Conservation (phyloP, 2,888 invertebrate genomes). For the Conops quadrifasciatus region DNA sequence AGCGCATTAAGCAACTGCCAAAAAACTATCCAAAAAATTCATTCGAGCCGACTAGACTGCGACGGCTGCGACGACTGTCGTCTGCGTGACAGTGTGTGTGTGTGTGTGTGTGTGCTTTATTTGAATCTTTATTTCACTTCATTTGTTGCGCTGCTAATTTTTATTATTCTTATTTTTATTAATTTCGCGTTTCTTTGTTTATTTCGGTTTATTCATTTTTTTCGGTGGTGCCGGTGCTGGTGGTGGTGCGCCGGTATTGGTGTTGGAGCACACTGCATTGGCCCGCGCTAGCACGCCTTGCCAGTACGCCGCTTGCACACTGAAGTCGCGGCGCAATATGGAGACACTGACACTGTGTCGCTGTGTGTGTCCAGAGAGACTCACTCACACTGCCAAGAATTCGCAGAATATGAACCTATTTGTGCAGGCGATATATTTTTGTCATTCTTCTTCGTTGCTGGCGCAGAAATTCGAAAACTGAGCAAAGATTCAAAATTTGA, state of each 20-base stretch:
- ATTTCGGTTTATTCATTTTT: conserved; percentile 23
- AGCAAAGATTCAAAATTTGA: neutral
- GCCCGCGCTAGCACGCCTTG: conserved; percentile 12
- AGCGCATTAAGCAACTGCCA: conserved; percentile 57
- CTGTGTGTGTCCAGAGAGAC: conserved; percentile 13
- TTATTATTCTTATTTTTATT: conserved; percentile 21
- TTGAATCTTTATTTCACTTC: conserved; percentile 10
- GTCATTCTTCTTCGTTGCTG: neutral
- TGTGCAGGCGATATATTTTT: conserved; percentile 11
- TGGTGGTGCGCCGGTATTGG: conserved; percentile 12
- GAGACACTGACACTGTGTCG: conserved; percentile 10
- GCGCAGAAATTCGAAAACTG: neutral
- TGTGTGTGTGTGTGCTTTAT: conserved; percentile 26
- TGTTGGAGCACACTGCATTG: conserved; percentile 31
- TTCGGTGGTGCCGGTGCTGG: neutral
- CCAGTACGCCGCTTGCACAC: conserved; percentile 9
- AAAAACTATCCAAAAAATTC: conserved; percentile 55
- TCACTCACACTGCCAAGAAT: conserved; percentile 2
- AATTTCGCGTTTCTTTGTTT: conserved; percentile 24
- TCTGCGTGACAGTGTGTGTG: conserved; percentile 40
- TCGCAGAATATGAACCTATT: neutral
- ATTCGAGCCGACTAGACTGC: conserved; percentile 46
- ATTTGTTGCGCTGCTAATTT: conserved; percentile 11
- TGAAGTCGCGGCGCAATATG: conserved; percentile 1
- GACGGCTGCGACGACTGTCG: conserved; percentile 22